Percentiles rank a stretch among this genome's conserved stretches.
Evolutionary conservation across 2,888 invertebrate species (phyloP).

Genomic region (Adineta ricciae): DNA sequence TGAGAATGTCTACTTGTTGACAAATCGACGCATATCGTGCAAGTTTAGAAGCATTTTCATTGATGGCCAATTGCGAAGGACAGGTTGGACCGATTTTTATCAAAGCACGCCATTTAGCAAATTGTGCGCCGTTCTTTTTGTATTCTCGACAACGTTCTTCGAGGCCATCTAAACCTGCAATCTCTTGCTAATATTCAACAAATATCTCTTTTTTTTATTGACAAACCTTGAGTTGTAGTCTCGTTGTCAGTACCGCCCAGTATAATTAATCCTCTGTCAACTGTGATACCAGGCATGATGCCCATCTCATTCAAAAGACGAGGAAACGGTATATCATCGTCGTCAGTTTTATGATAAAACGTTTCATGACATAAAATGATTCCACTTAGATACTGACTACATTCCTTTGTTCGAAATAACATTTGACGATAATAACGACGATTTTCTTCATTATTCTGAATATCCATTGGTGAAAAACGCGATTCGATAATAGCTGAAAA

Average conservation of each 20-base stretch:
- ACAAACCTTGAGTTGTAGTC: conserved; percentile 38
- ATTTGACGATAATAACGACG: conserved; percentile 75
- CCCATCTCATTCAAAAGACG: conserved; percentile 22
- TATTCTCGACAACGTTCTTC: conserved; percentile 46
- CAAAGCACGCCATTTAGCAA: conserved; percentile 52
- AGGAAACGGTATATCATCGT: conserved; percentile 55
- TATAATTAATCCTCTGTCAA: conserved; percentile 38
- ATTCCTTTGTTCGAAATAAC: conserved; percentile 66
- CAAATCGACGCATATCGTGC: conserved; percentile 44
- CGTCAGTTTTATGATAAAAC: conserved; percentile 74
- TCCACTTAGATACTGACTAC: conserved; percentile 67
- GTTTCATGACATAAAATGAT: conserved; percentile 98
- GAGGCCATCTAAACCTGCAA: conserved; percentile 38
- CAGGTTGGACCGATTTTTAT: conserved; percentile 47
- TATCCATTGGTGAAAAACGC: conserved; percentile 72
- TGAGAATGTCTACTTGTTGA: conserved; percentile 38
- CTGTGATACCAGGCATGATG: conserved; percentile 37
- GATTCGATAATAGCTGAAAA: conserved; percentile 67
- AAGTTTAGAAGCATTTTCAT: conserved; percentile 50
- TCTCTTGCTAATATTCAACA: not conserved
- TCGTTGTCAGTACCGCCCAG: conserved; percentile 37
- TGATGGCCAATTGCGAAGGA: conserved; percentile 47
- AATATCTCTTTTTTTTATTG: not conserved
- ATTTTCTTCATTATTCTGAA: conserved; percentile 84
- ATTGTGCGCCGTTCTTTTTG: conserved; percentile 49